Evolutionary conservation across 1,140 invertebrate species (phyloP).

Genomic region (Antheraea mylitta): DNA sequence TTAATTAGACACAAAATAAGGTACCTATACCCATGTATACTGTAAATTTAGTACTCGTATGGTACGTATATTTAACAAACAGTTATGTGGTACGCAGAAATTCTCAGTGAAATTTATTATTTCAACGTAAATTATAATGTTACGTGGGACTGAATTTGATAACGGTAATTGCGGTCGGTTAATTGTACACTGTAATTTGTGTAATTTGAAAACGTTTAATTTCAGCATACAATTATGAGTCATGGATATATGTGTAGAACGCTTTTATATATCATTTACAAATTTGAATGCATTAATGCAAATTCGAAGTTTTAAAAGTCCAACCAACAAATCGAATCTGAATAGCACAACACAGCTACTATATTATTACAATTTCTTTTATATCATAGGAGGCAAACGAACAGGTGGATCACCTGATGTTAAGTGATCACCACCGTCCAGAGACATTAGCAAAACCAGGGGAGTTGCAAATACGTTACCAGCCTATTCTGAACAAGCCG

Average conservation of each 20-base stretch:
- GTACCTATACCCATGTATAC: background rate
- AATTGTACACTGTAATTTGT: background rate
- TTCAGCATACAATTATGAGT: background rate
- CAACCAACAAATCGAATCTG: too few relatives aligned
- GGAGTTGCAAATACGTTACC: too few relatives aligned
- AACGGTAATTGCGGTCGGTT: background rate
- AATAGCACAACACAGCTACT: too few relatives aligned
- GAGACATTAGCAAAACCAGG: too few relatives aligned
- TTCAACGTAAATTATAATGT: background rate
- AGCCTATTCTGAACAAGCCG: too few relatives aligned
- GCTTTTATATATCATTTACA: background rate
- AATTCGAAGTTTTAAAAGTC: too few relatives aligned
- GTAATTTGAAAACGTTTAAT: conserved; percentile 2
- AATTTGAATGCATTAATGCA: background rate
- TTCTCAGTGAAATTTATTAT: background rate
- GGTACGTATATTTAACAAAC: background rate
- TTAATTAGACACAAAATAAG: background rate
- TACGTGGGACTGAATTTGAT: background rate
- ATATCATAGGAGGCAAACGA: too few relatives aligned
- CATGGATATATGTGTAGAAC: background rate
- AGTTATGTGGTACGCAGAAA: background rate
- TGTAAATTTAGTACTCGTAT: background rate
- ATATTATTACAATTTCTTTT: too few relatives aligned
- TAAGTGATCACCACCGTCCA: too few relatives aligned
- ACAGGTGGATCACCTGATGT: too few relatives aligned